A percentile compares a stretch with the other conserved stretches of the same genome.
Conservation (phyloP, 2,888 invertebrate genomes). For the Eupithecia tripunctaria region DNA sequence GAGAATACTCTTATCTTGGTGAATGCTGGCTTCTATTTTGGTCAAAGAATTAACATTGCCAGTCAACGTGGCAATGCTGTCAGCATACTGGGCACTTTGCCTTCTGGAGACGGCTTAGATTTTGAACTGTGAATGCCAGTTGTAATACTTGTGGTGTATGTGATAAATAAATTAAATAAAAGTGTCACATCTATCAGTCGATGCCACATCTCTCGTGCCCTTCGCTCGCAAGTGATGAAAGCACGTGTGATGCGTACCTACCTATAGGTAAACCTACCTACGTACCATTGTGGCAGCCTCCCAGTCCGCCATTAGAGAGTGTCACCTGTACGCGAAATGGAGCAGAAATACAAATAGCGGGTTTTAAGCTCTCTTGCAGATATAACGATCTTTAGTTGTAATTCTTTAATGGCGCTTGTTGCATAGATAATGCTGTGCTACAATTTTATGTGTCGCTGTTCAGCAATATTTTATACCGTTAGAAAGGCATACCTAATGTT, state of each 20-base stretch:
- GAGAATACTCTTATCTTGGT: too few relatives aligned
- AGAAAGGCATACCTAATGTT: too few relatives aligned
- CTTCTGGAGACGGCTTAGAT: too few relatives aligned
- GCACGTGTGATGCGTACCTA: conserved; percentile 73
- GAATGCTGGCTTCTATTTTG: too few relatives aligned
- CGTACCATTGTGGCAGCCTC: conserved; percentile 68
- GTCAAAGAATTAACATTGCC: too few relatives aligned
- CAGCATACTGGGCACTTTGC: too few relatives aligned
- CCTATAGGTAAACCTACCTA: conserved; percentile 35
- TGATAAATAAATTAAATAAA: too few relatives aligned
- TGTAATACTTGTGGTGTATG: too few relatives aligned
- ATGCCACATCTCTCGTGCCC: conserved; percentile 56
- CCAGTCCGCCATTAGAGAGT: conserved; percentile 54
- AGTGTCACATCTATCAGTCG: conserved; percentile 51
- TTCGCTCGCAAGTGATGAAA: conserved; percentile 76
- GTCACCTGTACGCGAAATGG: conserved; percentile 63
- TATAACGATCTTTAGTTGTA: conserved; percentile 7
- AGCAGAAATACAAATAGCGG: conserved; percentile 46
- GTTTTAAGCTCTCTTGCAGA: conserved; percentile 11
- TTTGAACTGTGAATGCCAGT: too few relatives aligned
- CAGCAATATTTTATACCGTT: too few relatives aligned
- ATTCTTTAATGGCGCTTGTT: conserved; percentile 10
- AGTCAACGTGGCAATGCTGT: too few relatives aligned
- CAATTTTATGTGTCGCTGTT: too few relatives aligned
- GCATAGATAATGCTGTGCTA: not conserved